These are phyloP conservation scores for Scyliorhinus canicula DNA, from an alignment of 2,797 vertebrate species.

Conservation along the genomic window DNA sequence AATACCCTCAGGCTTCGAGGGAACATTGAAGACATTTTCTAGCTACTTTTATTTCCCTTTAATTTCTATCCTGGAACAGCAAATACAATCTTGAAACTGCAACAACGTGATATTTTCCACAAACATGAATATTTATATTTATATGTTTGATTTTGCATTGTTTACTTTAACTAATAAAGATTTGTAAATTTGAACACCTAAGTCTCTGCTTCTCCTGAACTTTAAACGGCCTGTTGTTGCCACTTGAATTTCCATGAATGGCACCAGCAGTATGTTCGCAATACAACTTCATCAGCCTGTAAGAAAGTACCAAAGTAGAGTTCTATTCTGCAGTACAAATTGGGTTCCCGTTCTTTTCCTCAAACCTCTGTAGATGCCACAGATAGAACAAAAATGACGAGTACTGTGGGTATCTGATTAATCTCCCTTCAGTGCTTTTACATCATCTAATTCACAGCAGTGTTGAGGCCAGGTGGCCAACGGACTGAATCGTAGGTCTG, in stretches of 20 bases:
- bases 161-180: too few relatives aligned
- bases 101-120: not conserved
- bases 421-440: not conserved
- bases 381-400: not conserved
- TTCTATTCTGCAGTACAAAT: not conserved
- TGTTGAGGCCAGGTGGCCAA: too few relatives aligned
- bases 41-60: not conserved
- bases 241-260: not conserved
- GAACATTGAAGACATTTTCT: not conserved
- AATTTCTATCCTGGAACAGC: not conserved
- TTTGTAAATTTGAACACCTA: too few relatives aligned
- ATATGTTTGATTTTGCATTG: not conserved
- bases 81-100: not conserved
- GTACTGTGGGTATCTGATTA: not conserved
- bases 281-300: not conserved
- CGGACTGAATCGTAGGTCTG: too few relatives aligned
- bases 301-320: not conserved
- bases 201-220: too few relatives aligned
- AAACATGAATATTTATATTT: not conserved
- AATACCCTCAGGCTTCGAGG: not conserved
- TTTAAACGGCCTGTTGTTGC: too few relatives aligned
- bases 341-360: not conserved
- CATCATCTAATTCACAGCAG: not conserved
- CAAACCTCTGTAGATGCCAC: not conserved
- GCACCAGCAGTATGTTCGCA: not conserved